Evolutionary conservation across 2,797 vertebrate genomes (phyloP).

Genomic region (Limnodromus scolopaceus): DNA sequence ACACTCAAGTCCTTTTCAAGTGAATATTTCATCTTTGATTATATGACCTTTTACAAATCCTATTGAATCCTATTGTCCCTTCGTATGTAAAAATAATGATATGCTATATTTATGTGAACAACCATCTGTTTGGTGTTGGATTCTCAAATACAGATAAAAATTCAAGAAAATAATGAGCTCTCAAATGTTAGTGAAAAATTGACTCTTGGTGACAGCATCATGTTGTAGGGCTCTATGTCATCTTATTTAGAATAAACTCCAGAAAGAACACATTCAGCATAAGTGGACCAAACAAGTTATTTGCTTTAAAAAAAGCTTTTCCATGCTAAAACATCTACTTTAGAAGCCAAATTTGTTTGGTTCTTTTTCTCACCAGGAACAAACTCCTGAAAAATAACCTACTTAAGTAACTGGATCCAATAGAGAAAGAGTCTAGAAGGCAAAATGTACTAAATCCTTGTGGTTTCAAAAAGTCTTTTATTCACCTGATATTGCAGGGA

Average conservation of each 20-base stretch:
- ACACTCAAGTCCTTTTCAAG: not conserved
- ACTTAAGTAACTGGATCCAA: not conserved
- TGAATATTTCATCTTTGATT: not conserved
- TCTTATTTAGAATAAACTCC: not conserved
- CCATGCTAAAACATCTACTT: not conserved
- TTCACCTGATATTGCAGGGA: not conserved
- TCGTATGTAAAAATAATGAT: not conserved
- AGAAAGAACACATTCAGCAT: not conserved
- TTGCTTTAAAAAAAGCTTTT: not conserved
- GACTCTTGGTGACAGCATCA: not conserved
- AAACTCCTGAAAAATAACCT: not conserved
- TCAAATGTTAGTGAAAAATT: not conserved
- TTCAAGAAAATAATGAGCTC: not conserved
- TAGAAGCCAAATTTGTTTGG: not conserved
- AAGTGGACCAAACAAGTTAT: not conserved
- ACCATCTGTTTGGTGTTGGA: not conserved
- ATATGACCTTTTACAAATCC: not conserved
- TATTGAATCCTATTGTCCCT: not conserved
- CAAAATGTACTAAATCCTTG: not conserved
- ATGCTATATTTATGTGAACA: not conserved
- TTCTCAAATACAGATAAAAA: not conserved
- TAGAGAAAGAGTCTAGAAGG: not conserved
- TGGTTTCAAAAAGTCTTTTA: not conserved
- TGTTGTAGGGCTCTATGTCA: not conserved
- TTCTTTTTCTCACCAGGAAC: not conserved